Conservation (phyloP, 2,888 invertebrate genomes). For the Electrophaes corylata region DNA sequence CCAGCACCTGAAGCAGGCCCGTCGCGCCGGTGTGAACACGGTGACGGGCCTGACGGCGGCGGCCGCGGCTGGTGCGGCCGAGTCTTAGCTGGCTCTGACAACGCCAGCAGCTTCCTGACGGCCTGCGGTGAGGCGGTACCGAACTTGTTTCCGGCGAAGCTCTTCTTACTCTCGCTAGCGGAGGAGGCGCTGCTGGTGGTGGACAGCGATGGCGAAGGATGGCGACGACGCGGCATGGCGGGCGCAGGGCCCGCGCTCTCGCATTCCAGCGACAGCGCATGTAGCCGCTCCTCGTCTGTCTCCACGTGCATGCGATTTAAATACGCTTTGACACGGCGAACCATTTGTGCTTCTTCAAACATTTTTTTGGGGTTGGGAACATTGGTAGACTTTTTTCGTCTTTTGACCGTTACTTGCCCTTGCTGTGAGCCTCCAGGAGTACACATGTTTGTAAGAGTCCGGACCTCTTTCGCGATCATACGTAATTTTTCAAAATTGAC, state of each 20-base stretch:
- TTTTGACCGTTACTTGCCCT: constrained; percentile 94
- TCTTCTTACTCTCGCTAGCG: constrained; percentile 89
- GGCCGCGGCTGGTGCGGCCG: constrained; percentile 93
- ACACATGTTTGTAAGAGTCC: constrained; percentile 96
- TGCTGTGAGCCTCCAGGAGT: constrained; percentile 90
- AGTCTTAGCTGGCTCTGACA: constrained; percentile 95
- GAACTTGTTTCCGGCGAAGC: constrained; percentile 87
- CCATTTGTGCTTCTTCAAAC: constrained; percentile 99
- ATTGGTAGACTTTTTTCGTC: constrained; percentile 94
- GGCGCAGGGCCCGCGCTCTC: constrained; percentile 88
- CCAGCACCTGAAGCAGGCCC: constrained; percentile 78
- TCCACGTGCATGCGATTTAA: constrained; percentile 95
- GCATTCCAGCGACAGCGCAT: constrained; percentile 94
- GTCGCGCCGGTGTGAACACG: constrained; percentile 85
- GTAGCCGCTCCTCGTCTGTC: constrained; percentile 95
- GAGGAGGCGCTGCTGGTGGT: constrained; percentile 96
- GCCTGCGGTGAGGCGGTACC: constrained; percentile 98
- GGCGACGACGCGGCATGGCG: constrained; percentile 89
- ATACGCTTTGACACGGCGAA: constrained; percentile 97
- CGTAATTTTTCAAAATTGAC: constrained; percentile 99
- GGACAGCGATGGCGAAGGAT: constrained; percentile 96
- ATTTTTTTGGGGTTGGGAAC: constrained; percentile 98
- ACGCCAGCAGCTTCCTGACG: constrained; percentile 96
- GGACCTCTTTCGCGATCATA: constrained; percentile 98
- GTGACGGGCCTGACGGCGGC: constrained; percentile 86